Base-by-base conservation (phyloP, 1,140 invertebrate genomes). In the Zophobas atratus region DNA sequence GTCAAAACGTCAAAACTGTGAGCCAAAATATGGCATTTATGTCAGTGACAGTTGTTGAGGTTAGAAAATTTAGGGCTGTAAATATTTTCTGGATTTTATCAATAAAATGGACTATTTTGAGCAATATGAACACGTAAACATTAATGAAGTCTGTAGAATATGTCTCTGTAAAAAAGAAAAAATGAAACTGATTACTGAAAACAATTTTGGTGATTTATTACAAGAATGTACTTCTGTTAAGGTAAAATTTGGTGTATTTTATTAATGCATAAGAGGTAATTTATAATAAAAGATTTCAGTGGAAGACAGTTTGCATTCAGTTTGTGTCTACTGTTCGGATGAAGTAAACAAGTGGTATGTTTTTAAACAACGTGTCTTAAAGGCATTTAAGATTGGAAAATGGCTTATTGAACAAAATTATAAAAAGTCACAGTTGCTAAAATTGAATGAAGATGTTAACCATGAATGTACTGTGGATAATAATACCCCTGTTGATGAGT, bases 141-240 rank as follows among this genome's bases (percentile, higher is more conserved):
- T 77, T 8, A 67, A 55, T 36, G 63, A 77, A 70, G 43, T 77
- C 38, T 77, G 75, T 35, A 32, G 75, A 56, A 70, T 77, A 39
- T 77, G 75, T 70, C 39, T 77, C 33, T 34, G n/a, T n/a, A 77
- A 70, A 43, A 56, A 70, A 70, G 63, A 70, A 5, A 32, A 70
- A 1, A 77, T 77, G 75, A 51, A 20, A 32, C 20, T 36, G 41
- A 70, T 70, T 35, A 41, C 41, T 34, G 63, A 70, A 49, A 34
- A 43, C 48, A 46, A 36, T 67, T 49, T 76, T 35, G 20, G 32
- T 46, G 35, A 67, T 76, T 70, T 77, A 49, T 71, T 77, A 56
- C 8, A 53, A 6, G 75, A 77, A 39, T 77, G 75, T 70, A 33
- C 51, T 39, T 53, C 43, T n/a, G 32, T 77, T 8, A 35, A 77